Base-by-base conservation (phyloP, 2,888 invertebrate genomes). In the Labia minor region DNA sequence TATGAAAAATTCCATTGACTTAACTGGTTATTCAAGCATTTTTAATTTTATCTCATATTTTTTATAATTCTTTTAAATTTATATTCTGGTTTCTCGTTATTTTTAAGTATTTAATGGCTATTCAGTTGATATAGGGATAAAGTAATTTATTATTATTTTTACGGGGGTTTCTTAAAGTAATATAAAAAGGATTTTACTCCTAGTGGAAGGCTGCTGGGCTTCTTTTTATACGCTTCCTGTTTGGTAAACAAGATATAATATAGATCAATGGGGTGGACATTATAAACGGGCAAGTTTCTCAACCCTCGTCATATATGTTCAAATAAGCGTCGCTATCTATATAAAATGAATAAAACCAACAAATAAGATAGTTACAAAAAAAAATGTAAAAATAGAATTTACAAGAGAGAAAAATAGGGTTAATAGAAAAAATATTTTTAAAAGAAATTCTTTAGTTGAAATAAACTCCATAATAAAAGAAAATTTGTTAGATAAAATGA, bases 201-300 rank as follows among this genome's bases (percentile, higher is more conserved):
- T 26, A 26, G 4, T 26, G 26, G 26, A 26, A 26, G 26, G 8
- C 49, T 49, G 49, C 6, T 49, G 3, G 49, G 3, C 2, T 49
- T 14, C 49, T 49, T 49, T 49, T 49, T 49, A 49, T 49, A 49
- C 6, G 49, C 49, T 49, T 49, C 49, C 49, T 49, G 49, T 49
- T 49, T 49, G 49, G 49, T 49, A 49, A 49, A 49, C 49, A 49
- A 49, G 49, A 49, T 49, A 49, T 49, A 49, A 49, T 49, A 49
- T 49, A 49, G 49, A 49, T 49, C 49, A 49, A 49, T 49, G 49
- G 49, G 49, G 49, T 49, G 49, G 49, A 49, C 49, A 49, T 49
- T 49, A 49, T 49, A 49, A 49, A 49, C 49, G 49, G 49, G 49
- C n/a, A 16, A 49, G n/a, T 49, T 49, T 16, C 49, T 49, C 49